phyloP scores from a whole-genome alignment of 2,888 invertebrate genomes.

The Watsonalla cultraria region DNA sequence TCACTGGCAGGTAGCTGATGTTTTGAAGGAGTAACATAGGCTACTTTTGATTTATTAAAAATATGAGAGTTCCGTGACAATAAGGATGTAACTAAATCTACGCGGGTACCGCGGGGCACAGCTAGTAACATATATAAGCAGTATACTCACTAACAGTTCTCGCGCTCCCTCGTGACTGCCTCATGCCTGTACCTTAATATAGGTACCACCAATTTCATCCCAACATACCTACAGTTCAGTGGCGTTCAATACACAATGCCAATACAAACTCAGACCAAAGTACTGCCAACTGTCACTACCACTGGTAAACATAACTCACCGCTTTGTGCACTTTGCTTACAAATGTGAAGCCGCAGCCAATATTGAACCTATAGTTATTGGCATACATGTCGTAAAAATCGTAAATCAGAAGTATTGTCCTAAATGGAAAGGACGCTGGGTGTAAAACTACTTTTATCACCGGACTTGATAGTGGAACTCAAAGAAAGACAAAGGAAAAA shows the following conservation, averaged over 20 bases:
- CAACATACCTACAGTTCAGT: neutral
- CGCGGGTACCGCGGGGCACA: no score
- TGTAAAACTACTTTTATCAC: neutral
- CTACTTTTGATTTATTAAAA: no score
- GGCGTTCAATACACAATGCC: conserved; percentile 8
- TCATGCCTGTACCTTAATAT: no score
- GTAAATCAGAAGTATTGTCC: neutral
- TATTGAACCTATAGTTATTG: conserved; percentile 18
- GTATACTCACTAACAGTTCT: no score
- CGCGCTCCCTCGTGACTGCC: no score
- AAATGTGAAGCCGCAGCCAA: conserved; percentile 3
- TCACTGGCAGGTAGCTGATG: no score
- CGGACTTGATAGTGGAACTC: neutral
- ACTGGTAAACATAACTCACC: conserved; percentile 40
- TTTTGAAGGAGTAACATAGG: no score
- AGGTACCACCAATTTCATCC: no score
- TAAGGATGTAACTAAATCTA: no score
- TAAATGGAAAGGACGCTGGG: neutral
- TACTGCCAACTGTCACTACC: conserved; percentile 36
- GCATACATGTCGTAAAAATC: neutral
- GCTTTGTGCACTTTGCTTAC: conserved; percentile 34
- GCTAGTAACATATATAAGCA: no score
- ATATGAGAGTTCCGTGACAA: no score
- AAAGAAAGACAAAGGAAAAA: conserved; percentile 3
- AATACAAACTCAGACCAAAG: conserved; percentile 13